phyloP scores from a whole-genome alignment of 2,113 vertebrate species.

The Cromileptes altivelis region DNA sequence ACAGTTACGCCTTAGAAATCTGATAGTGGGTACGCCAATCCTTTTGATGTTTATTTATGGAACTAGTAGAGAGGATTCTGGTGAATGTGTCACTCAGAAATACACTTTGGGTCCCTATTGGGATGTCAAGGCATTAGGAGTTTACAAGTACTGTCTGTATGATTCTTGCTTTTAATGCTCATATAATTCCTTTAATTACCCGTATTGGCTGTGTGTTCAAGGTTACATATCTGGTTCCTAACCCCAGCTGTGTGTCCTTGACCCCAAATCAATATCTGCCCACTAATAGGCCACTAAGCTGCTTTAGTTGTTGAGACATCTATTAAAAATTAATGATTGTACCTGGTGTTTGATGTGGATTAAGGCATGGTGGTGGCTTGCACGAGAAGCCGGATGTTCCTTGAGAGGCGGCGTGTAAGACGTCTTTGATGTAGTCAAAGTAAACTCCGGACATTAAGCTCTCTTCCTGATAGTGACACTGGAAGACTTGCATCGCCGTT shows the following conservation, averaged over 20 bases:
- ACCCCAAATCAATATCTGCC: constrained; percentile 42
- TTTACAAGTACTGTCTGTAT: not conserved
- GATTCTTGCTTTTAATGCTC: not conserved
- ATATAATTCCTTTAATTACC: not conserved
- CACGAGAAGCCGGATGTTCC: constrained; percentile 70
- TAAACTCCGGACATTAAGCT: constrained; percentile 71
- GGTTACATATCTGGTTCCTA: constrained; percentile 19
- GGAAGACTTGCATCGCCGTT: constrained; percentile 79
- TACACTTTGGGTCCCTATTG: not conserved
- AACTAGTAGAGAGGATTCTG: not conserved
- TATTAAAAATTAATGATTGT: constrained; percentile 11
- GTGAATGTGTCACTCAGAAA: not conserved
- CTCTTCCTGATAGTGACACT: constrained; percentile 77
- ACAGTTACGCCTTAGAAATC: constrained; percentile 43
- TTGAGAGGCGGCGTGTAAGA: constrained; percentile 65
- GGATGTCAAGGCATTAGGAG: not conserved
- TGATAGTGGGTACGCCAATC: not conserved
- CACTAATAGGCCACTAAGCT: not conserved
- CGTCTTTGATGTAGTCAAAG: constrained; percentile 77
- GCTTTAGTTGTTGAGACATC: not conserved
- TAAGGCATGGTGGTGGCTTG: constrained; percentile 73
- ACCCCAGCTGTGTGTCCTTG: constrained; percentile 10
- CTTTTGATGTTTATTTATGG: constrained; percentile 17
- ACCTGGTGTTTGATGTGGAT: constrained; percentile 65
- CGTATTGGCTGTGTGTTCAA: not conserved